Percentiles rank a stretch among this genome's conserved stretches.
Evolutionary conservation across 2,888 invertebrate species (phyloP).

Genomic region (Eledona agricola): DNA sequence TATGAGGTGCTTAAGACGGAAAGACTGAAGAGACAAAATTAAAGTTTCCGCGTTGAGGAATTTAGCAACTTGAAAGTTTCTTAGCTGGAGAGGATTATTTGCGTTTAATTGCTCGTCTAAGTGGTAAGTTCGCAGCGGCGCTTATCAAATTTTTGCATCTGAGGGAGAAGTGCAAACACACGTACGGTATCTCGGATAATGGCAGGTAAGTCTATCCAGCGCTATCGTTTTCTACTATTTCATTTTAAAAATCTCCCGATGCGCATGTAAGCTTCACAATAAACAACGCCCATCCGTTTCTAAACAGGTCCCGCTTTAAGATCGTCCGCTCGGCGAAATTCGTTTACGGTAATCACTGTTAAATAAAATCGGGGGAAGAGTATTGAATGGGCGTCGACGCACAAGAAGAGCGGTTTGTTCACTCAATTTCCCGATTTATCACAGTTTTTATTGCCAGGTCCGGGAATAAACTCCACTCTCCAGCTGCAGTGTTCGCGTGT

Average conservation of each 20-base stretch:
- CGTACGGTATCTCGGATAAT: too few relatives aligned
- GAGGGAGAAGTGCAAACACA: conserved; percentile 1
- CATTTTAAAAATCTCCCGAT: conserved; percentile 11
- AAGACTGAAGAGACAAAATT: conserved; percentile 15
- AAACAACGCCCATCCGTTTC: conserved; percentile 12
- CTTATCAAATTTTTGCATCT: not conserved
- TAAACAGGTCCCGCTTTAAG: conserved; percentile 13
- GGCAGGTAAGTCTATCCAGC: conserved; percentile 5
- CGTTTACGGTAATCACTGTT: conserved; percentile 25
- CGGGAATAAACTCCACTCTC: conserved; percentile 5
- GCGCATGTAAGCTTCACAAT: conserved; percentile 1
- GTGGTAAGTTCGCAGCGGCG: conserved; percentile 7
- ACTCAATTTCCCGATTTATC: conserved; percentile 27
- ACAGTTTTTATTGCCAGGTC: conserved; percentile 20
- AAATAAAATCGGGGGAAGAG: conserved; percentile 19
- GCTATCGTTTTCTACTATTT: conserved; percentile 10
- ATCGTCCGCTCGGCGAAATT: conserved; percentile 13
- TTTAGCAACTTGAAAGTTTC: conserved; percentile 20
- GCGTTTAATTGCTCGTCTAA: conserved; percentile 21
- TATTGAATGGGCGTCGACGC: conserved; percentile 25
- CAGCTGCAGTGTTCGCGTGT: not conserved
- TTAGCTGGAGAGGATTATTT: conserved; percentile 13
- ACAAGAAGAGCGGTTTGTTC: conserved; percentile 23
- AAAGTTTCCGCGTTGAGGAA: conserved; percentile 8
- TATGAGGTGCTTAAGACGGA: too few relatives aligned